Base-by-base conservation (phyloP, 2,888 invertebrate species). In the Perdita meconis region DNA sequence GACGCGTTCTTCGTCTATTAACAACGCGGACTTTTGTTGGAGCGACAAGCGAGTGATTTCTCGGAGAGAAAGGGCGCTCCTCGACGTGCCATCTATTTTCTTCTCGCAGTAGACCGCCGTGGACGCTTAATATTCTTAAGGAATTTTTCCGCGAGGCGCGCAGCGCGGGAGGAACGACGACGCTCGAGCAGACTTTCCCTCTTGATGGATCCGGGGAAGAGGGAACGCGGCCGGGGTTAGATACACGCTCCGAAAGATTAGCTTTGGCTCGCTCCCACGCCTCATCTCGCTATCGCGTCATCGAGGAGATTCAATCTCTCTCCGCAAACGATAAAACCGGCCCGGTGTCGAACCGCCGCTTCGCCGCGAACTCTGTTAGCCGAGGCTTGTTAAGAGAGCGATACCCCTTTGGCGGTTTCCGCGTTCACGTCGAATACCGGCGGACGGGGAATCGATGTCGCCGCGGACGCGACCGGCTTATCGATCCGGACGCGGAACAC, bases 201-300 rank as follows among this genome's bases (percentile, higher is more conserved):
- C 79, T 85, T 83, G 81, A 85, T 64, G 65, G 74, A 40, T 65
- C 38, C 50, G 75, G 56, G 51, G 74, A 59, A 44, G 71, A 53
- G 65, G 72, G 53, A 64, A 75, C 82, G 79, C 79, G 84, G 74
- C 74, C 63, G 47, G 82, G 82, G 84, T 55, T 75, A 84, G 84
- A 75, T 72, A 68, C 81, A 72, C 53, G 77, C 64, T 64, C 61
- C 82, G 82, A 80, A 84, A 78, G 87, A 87, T 87, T 87, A 87
- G 82, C 80, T 63, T 70, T 73, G 76, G 68, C 81, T 85, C 77
- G 87, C 86, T 89, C 89, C 89, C 89, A 89, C 89, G 89, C 88
- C 89, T 87, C 84, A 82, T 89, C 87, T 67, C 76, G 75, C 73
- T 85, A 86, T 86, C 82, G 81, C 82, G 70, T 75, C 83, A 88